Conservation (phyloP, 2,888 invertebrate genomes). For the Plagodis pulveraria region DNA sequence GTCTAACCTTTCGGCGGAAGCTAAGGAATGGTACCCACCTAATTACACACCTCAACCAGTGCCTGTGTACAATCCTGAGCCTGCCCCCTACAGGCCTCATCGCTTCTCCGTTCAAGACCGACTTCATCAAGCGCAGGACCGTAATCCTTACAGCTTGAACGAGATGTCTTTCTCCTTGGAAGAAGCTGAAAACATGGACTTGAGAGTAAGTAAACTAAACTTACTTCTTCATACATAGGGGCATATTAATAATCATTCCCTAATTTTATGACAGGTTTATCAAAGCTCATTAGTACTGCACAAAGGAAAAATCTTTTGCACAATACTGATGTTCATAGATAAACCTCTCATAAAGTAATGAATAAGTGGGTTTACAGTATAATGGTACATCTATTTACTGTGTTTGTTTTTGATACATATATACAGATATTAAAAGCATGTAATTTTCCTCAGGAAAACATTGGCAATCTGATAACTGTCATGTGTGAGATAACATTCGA, state of each 20-base stretch:
- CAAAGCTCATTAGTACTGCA: too few species aligned
- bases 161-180: conserved; percentile 75
- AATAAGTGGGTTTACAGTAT: too few species aligned
- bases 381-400: too few species aligned
- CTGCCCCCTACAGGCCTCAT: conserved; percentile 63
- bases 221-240: too few species aligned
- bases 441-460: conserved; percentile 69
- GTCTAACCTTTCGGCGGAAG: conserved; percentile 83
- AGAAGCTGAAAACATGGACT: conserved; percentile 72
- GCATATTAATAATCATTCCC: too few species aligned
- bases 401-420: too few species aligned
- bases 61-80: conserved; percentile 60
- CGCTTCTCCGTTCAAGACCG: conserved; percentile 78
- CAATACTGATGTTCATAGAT: too few species aligned
- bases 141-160: conserved; percentile 71
- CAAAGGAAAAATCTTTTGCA: too few species aligned
- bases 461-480: conserved; percentile 87
- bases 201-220: conserved; percentile 56
- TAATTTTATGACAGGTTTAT: too few species aligned
- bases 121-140: conserved; percentile 77
- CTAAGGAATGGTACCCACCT: conserved; percentile 86
- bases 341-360: too few species aligned
- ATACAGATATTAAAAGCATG: conserved; percentile 6
- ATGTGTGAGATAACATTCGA: conserved; percentile 91
- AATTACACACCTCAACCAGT: conserved; percentile 72